Base-by-base conservation (phyloP, 1,140 invertebrate species). In the Glossosoma conforme region DNA sequence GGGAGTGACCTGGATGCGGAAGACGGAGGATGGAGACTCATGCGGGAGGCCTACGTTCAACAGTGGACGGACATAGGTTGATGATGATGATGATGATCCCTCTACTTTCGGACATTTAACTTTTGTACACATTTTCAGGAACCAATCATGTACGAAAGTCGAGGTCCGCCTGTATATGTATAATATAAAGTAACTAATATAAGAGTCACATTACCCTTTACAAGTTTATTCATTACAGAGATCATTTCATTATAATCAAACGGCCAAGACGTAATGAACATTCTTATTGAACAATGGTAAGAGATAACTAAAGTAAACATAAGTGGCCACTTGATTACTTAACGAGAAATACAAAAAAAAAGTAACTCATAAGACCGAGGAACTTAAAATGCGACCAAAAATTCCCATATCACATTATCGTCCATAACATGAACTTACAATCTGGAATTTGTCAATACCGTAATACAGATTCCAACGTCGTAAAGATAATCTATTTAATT, bases 331-430 rank as follows among this genome's bases (percentile, higher is more conserved):
- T 44, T 40, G 38, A 48, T 51, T 45, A 42, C 44, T 37, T 48
- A 46, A 54, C n/a, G 56, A 58, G 54, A 53, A 58, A 58, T 53
- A 44, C 45, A 52, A 54, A 58, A 28, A 43, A 52, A 33, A 54
- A 58, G 52, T 58, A 58, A 58, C 46, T 54, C 48, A 54, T 54
- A 58, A 58, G 52, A 54, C 56, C 46, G 44, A 58, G 56, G 56
- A 58, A 58, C 56, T 58, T 51, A 50, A 48, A 53, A 58, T 50
- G 56, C 56, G 54, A 58, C 56, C 51, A 38, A 58, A 51, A 54
- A 54, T 52, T 58, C 54, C 56, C 52, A 52, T 58, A 58, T 58
- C 56, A 58, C 56, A 58, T 44, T 45, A 48, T 45, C 38, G 52
- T 54, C 54, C 56, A 58, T 50, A 35, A 48, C 50, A 54, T 54